These are phyloP conservation scores for Lycia hirtaria DNA, from an alignment of 2,888 invertebrate genomes.

Conservation along the genomic window DNA sequence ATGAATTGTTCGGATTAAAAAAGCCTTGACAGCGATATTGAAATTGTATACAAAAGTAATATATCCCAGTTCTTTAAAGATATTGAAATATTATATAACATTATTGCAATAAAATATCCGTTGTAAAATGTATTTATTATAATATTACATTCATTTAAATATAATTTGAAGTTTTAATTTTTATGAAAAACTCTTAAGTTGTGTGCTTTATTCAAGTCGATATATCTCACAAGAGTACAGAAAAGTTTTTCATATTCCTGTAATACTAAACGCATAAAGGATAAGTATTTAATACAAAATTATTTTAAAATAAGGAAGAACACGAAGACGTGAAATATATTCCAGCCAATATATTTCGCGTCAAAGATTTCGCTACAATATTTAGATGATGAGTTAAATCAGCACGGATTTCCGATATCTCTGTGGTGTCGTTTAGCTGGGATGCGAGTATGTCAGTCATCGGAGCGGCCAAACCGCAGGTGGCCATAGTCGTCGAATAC, in stretches of 20 bases:
- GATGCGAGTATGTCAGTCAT: conserved; percentile 65
- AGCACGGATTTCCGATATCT: conserved; percentile 42
- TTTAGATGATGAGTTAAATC: conserved; percentile 23
- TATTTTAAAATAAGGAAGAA: not conserved
- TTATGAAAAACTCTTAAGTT: too few relatives aligned
- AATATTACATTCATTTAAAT: conserved; percentile 75
- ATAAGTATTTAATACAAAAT: conserved; percentile 1
- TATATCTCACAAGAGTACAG: too few relatives aligned
- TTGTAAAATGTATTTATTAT: conserved; percentile 85
- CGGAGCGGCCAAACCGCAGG: conserved; percentile 88
- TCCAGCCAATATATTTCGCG: conserved; percentile 70
- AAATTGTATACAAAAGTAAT: conserved; percentile 41
- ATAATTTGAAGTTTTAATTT: conserved; percentile 51
- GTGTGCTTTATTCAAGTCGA: too few relatives aligned
- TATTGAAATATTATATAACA: conserved; percentile 32
- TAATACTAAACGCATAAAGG: not conserved
- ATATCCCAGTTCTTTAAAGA: conserved; percentile 43
- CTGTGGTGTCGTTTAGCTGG: conserved; percentile 44
- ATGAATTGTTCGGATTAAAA: conserved; percentile 26
- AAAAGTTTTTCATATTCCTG: too few relatives aligned
- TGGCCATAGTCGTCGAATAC: conserved; percentile 91
- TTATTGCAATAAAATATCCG: conserved; percentile 67
- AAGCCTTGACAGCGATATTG: conserved; percentile 66
- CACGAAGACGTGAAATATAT: conserved; percentile 55
- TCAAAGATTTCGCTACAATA: conserved; percentile 1